These are phyloP conservation scores for Sapayoa aenigma DNA, from an alignment of 2,113 vertebrate species.

Conservation along the genomic window DNA sequence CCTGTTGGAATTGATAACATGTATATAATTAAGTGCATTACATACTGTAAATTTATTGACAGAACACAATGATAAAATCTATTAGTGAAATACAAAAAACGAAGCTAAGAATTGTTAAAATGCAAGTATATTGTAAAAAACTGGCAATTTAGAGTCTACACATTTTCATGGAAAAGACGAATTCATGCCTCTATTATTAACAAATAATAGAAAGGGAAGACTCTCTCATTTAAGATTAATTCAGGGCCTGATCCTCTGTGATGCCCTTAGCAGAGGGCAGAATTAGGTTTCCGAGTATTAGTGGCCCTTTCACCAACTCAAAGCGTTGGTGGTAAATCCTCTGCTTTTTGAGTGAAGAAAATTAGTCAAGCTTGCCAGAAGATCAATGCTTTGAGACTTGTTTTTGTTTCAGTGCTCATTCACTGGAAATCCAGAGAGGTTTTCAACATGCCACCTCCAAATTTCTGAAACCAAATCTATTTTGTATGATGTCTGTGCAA, in stretches of 20 bases:
- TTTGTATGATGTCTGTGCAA: background rate
- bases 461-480: background rate
- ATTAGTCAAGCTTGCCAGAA: background rate
- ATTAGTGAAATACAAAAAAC: background rate
- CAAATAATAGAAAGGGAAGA: background rate
- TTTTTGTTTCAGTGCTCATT: background rate
- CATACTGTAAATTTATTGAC: background rate
- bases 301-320: background rate
- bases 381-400: background rate
- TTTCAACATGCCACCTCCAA: background rate
- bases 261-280: background rate
- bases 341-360: background rate
- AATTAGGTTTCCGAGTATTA: background rate
- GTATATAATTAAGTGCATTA: background rate
- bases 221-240: fast-evolving
- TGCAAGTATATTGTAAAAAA: background rate
- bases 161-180: background rate
- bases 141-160: background rate
- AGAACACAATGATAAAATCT: background rate
- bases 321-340: background rate
- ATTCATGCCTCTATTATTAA: background rate
- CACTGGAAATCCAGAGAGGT: background rate
- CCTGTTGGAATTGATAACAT: background rate
- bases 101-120: slow-evolving; percentile 39
- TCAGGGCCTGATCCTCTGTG: background rate